Conservation (phyloP, 2,888 invertebrate genomes). For the Dendrolimus houi region DNA sequence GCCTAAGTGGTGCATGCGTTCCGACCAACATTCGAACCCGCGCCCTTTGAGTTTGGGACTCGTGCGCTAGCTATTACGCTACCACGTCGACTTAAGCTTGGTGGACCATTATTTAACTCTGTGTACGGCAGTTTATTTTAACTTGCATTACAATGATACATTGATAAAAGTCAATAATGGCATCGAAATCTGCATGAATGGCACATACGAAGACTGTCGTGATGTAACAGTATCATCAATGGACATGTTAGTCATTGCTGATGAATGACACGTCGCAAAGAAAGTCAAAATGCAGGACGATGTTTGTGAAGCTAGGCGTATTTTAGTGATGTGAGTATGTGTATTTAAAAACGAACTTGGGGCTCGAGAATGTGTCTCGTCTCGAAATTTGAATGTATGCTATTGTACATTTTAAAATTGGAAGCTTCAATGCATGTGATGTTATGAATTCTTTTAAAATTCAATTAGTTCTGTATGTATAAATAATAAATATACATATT, state of each 20-base stretch:
- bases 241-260: neutral
- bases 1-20: too few species aligned
- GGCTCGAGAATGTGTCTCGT: neutral
- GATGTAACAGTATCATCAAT: neutral
- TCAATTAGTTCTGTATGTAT: too few species aligned
- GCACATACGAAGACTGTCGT: neutral
- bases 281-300: neutral
- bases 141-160: neutral
- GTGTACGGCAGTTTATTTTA: neutral
- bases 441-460: too few species aligned
- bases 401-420: too few species aligned
- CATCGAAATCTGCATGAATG: neutral
- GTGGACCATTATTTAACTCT: too few species aligned
- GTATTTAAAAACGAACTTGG: neutral
- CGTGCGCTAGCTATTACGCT: too few species aligned
- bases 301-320: too few species aligned
- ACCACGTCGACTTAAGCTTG: too few species aligned
- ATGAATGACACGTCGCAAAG: neutral
- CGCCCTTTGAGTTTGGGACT: too few species aligned
- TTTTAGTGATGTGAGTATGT: neutral
- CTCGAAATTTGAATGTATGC: neutral
- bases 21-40: too few species aligned
- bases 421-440: too few species aligned
- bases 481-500: too few species aligned
- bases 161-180: neutral